phyloP scores from a whole-genome alignment of 2,888 invertebrate species.

The Anaspis maculata region DNA sequence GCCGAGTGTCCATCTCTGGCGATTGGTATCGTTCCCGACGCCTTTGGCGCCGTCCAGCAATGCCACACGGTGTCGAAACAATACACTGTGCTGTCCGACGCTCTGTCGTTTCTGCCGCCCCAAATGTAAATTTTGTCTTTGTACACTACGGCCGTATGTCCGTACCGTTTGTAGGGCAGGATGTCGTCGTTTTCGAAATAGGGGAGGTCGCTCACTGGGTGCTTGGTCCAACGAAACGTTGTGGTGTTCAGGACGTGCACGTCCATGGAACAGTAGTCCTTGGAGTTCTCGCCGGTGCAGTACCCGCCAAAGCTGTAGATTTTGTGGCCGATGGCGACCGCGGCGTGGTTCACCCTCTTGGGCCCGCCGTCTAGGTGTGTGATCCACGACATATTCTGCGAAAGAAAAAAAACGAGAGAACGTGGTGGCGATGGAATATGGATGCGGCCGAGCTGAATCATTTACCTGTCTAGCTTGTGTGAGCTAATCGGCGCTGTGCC shows the following conservation, averaged over 20 bases:
- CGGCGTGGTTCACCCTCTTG: conserved; percentile 86
- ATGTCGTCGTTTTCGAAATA: conserved; percentile 42
- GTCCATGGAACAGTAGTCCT: conserved; percentile 70
- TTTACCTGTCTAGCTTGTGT: too few species aligned
- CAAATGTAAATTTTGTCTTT: conserved; percentile 75
- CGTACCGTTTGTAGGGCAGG: conserved; percentile 79
- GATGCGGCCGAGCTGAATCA: too few species aligned
- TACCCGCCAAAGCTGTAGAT: conserved; percentile 92
- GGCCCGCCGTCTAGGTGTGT: conserved; percentile 85
- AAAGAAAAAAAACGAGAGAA: neutral
- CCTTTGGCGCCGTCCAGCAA: conserved; percentile 58
- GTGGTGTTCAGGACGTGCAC: conserved; percentile 76
- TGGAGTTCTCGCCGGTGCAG: conserved; percentile 76
- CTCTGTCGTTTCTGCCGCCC: conserved; percentile 86
- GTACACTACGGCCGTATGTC: conserved; percentile 82
- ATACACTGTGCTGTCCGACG: conserved; percentile 71
- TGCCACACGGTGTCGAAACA: conserved; percentile 69
- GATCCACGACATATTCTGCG: conserved; percentile 68
- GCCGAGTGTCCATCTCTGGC: conserved; percentile 90
- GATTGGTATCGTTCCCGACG: conserved; percentile 63
- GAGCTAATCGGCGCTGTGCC: too few species aligned
- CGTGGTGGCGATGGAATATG: too few species aligned
- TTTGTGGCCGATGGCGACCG: conserved; percentile 66
- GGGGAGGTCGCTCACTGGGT: conserved; percentile 46
- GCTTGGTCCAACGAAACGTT: conserved; percentile 54